Conservation (phyloP, 2,113 vertebrate species). For the Rousettus leschenaultii region DNA sequence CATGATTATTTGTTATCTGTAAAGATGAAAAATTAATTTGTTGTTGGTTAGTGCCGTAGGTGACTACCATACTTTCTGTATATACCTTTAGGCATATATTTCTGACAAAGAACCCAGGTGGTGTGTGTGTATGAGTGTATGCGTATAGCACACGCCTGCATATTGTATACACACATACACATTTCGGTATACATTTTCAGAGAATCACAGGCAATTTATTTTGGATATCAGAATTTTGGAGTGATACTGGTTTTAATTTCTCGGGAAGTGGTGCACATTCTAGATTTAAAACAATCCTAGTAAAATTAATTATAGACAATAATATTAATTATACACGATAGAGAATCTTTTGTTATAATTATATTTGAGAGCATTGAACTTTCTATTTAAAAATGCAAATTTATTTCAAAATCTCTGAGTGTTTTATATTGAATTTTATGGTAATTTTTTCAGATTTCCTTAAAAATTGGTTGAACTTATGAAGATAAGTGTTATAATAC, state of each 20-base stretch:
- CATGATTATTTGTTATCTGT: constrained; percentile 81
- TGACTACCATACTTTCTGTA: constrained; percentile 59
- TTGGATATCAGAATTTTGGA: constrained; percentile 41
- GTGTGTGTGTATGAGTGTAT: too few species aligned
- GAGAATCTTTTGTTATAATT: neutral
- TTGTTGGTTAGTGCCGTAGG: constrained; percentile 67
- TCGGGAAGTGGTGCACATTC: neutral
- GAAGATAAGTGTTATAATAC: neutral
- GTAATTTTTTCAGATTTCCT: neutral
- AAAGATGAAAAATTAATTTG: constrained; percentile 76
- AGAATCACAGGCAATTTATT: constrained; percentile 39
- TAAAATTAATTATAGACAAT: constrained; percentile 18
- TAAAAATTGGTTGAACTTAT: neutral
- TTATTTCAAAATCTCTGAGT: constrained; percentile 19
- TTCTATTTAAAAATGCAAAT: neutral
- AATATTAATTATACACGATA: constrained; percentile 21
- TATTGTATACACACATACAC: fast-evolving
- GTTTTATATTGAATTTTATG: neutral
- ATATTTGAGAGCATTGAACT: neutral
- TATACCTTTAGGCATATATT: constrained; percentile 45
- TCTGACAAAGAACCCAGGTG: neutral
- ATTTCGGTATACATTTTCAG: neutral
- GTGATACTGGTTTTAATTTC: constrained; percentile 46
- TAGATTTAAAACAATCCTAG: constrained; percentile 2
- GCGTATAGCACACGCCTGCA: too few species aligned